phyloP scores from a whole-genome alignment of 2,113 vertebrate species.

The Labrus mixtus region DNA sequence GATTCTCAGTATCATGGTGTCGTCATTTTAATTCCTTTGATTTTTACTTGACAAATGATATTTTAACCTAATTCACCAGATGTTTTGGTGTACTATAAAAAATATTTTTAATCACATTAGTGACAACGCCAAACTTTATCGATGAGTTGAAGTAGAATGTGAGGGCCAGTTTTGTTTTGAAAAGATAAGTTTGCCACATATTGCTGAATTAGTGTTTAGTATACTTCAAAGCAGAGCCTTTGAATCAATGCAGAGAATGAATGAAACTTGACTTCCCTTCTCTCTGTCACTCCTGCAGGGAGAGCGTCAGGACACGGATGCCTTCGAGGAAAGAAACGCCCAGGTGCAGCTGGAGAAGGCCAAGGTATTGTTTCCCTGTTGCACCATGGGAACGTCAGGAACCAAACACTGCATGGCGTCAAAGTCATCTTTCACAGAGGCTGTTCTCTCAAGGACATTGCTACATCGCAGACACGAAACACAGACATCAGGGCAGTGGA shows the following conservation, averaged over 20 bases:
- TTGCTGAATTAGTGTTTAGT: neutral
- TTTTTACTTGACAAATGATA: too few species aligned
- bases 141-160: too few species aligned
- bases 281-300: constrained; percentile 82
- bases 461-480: constrained; percentile 58
- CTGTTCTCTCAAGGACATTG: constrained; percentile 49
- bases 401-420: neutral
- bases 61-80: too few species aligned
- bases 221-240: neutral
- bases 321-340: constrained; percentile 95
- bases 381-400: constrained; percentile 7
- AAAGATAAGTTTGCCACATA: neutral
- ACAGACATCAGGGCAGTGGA: constrained; percentile 41
- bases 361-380: constrained; percentile 85
- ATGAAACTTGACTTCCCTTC: neutral
- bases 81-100: too few species aligned
- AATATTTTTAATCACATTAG: too few species aligned
- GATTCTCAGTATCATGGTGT: too few species aligned
- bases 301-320: constrained; percentile 96
- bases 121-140: too few species aligned
- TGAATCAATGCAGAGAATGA: neutral
- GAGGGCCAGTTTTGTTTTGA: neutral
- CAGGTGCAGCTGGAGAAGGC: constrained; percentile 98
- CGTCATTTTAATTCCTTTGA: too few species aligned
- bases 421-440: constrained; percentile 19